These are phyloP conservation scores for Ylistrum balloti DNA, from an alignment of 1,140 invertebrate genomes.

Conservation along the genomic window DNA sequence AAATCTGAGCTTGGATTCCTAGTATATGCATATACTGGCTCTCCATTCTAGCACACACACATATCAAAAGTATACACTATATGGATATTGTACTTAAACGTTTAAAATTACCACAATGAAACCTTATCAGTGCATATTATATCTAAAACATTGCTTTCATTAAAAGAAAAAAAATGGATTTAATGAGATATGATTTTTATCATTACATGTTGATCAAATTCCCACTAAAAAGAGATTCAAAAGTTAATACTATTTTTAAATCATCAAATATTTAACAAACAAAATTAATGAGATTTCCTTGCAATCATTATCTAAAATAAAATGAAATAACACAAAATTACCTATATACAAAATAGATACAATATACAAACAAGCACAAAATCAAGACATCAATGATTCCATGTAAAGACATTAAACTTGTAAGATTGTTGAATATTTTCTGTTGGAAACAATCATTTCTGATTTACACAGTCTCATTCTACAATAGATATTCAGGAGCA, in stretches of 20 bases:
- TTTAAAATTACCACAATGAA: neutral
- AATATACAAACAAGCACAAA: neutral
- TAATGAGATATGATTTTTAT: neutral
- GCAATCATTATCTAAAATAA: neutral
- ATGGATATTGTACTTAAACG: neutral
- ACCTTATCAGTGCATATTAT: neutral
- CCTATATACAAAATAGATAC: neutral
- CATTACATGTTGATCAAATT: neutral
- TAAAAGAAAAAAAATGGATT: too few relatives aligned
- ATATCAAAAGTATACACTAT: neutral
- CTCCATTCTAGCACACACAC: conserved; percentile 12
- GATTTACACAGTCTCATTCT: too few relatives aligned
- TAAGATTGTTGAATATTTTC: too few relatives aligned
- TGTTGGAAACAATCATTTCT: too few relatives aligned
- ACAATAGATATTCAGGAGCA: too few relatives aligned
- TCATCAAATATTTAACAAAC: neutral
- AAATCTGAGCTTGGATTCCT: conserved; percentile 24
- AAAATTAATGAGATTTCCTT: neutral
- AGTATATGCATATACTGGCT: neutral
- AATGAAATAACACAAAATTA: neutral
- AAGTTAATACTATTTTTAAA: neutral
- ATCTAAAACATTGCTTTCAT: too few relatives aligned
- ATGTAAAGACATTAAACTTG: neutral
- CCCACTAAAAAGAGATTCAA: neutral
- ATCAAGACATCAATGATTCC: neutral